Evolutionary conservation across 1,140 invertebrate species (phyloP), one percentile per base, ranked within the genome.

Genomic region (Heliconius nattereri): DNA sequence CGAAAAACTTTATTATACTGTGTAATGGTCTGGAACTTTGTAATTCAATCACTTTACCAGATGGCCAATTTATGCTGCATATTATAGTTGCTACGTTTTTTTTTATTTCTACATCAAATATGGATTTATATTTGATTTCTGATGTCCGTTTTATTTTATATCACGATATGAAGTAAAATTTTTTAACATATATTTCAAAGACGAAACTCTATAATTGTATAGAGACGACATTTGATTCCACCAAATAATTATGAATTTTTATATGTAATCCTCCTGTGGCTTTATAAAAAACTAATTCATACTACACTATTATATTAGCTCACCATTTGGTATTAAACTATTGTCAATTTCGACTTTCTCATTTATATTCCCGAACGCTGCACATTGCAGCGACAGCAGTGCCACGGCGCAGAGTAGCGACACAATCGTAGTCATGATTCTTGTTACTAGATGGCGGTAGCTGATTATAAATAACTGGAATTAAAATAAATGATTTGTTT

Each of bases 391-490:
- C 83, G 87, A 89, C 76, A 91, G 82, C 74, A 91, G 88, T 88
- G 89, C 86, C 76, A 86, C 85, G 60, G 86, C 80, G 84, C 81
- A 85, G 81, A 90, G 86, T 87, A 91, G 86, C 73, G 86, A 89
- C 37, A 92, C 79, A 90, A 90, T 83, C 70, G 82, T 89, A 54
- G 89, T 85, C 91, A 93, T 92, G 82, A 74, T 88, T 82, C 74
- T 83, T 32, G 75, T 76, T 79, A 72, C 73, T 82, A 91, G 90
- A 88, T 90, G 90, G 78, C 89, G 81, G 29, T 87, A 77, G 81
- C 26, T 81, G 75, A 77, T 74, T 78, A 74, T 71, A 20, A 70
- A 20, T 49, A 40, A 49, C 75, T 76, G 75, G 11, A 70, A 76
- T 26, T 7, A 49, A 70, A 49, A 72, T 37, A 72, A 35, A 66